Percentiles rank a stretch among this genome's conserved stretches.
Evolutionary conservation across 2,113 vertebrate species (phyloP).

Genomic region (Ptilorrhoa leucosticta): DNA sequence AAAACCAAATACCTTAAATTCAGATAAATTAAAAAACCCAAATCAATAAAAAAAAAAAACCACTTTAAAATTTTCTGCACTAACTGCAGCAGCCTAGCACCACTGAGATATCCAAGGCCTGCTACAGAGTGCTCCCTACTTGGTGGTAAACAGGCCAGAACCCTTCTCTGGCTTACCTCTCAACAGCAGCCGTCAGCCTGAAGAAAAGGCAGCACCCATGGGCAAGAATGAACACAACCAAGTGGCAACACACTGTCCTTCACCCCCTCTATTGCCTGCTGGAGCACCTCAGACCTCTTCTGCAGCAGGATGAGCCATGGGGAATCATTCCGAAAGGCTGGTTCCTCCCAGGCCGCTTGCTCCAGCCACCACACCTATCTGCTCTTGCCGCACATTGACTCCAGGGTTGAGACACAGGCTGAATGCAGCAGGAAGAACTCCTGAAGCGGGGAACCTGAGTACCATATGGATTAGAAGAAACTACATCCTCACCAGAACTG

Average conservation of each 20-base stretch:
- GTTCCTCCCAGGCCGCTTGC: neutral
- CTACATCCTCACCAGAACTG: neutral
- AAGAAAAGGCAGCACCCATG: neutral
- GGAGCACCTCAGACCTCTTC: slow-evolving; percentile 21
- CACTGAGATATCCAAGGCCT: neutral
- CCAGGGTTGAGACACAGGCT: neutral
- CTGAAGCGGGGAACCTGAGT: neutral
- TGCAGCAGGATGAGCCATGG: neutral
- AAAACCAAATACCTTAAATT: neutral
- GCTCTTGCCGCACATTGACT: neutral
- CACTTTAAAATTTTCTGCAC: neutral
- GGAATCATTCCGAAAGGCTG: neutral
- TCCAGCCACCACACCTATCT: slow-evolving; percentile 11
- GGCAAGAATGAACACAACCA: neutral
- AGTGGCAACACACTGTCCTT: slow-evolving; percentile 14
- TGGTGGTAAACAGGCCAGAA: neutral
- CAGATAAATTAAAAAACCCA: neutral
- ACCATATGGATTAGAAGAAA: neutral
- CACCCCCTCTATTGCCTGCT: neutral
- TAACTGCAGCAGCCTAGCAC: neutral
- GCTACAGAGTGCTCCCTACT: neutral
- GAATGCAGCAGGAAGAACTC: neutral
- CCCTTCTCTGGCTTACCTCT: slow-evolving; percentile 26
- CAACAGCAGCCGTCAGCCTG: neutral
- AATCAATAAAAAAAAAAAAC: neutral